Evolutionary conservation across 2,888 invertebrate genomes (phyloP), one percentile per base, ranked within the genome.

Genomic region (Melipona bicolor): DNA sequence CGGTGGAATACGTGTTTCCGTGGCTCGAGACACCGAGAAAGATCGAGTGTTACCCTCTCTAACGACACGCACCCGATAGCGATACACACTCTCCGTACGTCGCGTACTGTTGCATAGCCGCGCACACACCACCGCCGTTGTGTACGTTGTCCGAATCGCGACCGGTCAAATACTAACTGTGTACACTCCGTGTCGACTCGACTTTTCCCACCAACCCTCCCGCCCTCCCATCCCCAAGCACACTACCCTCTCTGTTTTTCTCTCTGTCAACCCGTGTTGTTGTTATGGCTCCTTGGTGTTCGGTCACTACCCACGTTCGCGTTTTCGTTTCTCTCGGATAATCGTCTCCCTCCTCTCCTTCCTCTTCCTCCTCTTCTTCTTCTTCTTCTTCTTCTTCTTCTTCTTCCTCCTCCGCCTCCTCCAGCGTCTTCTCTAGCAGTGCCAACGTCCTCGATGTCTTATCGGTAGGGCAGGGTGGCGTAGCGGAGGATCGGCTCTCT

Each of bases 71-170:
- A 59, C 17, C 4, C 24, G 24, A 43, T 36, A 36, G 36, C 54
- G n/a, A 56, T 56, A 19, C 32, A 36, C 54, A 70, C 54, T 54
- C 2, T 6, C 6, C 19, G 4, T 21, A 4, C 3, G 21, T 21
- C 17, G 24, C 19, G 5, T 52, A 32, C 11, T 6, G 43, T 56
- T 9, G 15, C 19, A 50, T 19, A 19, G 50, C 4, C 54, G 27
- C 67, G 52, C 65, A n/a, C 62, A 32, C 32, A 36, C 36, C 36
- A 65, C 64, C 64, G 64, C 36, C 21, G 19, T 32, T 36, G 59
- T 71, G 32, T 32, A 71, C 52, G 82, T 80, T 74, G 54, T 72
- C 80, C 56, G 81, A 81, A 80, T 74, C 81, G 76, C 81, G 75
- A 61, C 76, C 70, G 82, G 49, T 75, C 81, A 76, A 76, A 81